Evolutionary conservation across 23 tunicate species (phyloP).

Genomic region (Ciona savignyi): DNA sequence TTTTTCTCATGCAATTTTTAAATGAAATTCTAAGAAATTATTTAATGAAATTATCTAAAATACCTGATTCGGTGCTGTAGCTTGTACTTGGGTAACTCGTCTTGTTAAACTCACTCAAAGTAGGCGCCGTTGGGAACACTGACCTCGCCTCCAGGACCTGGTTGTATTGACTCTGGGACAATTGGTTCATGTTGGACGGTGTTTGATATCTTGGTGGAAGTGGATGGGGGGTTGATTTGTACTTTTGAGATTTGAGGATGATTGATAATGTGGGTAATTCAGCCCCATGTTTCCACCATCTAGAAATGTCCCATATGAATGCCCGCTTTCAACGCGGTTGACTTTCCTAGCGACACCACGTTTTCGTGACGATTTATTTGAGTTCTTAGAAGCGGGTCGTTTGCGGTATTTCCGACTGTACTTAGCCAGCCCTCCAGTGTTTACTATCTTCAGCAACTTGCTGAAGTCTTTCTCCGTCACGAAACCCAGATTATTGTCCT

Average conservation of each 20-base stretch:
- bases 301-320: neutral
- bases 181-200: neutral
- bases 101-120: neutral
- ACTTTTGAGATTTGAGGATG: neutral
- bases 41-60: too few species aligned
- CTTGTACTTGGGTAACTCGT: neutral
- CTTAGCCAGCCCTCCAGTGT: neutral
- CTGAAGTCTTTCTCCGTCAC: neutral
- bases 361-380: neutral
- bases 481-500: neutral
- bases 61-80: neutral
- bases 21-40: too few species aligned
- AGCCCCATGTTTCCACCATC: neutral
- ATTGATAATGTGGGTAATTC: neutral
- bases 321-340: neutral
- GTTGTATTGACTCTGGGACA: neutral
- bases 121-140: neutral
- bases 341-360: neutral
- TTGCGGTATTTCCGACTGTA: conserved; percentile 2
- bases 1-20: too few species aligned
- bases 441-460: neutral
- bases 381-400: neutral
- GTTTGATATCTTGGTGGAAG: neutral
- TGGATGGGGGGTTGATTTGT: neutral
- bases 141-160: neutral